Evolutionary conservation across 1,140 invertebrate species (phyloP).

Genomic region (Coelopa frigida): DNA sequence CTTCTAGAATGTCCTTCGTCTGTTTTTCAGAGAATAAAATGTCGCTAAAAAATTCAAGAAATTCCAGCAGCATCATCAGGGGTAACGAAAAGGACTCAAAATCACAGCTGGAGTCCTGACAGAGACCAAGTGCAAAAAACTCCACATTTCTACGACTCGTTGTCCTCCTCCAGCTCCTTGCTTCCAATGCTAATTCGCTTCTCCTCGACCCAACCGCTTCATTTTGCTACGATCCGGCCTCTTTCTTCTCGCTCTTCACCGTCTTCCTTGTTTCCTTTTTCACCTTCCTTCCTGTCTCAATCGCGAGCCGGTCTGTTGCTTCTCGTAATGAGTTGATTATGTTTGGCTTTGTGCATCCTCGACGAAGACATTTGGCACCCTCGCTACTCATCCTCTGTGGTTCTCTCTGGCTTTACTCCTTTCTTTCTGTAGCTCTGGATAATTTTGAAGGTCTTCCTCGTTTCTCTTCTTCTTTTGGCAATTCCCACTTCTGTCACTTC

Average conservation of each 20-base stretch:
- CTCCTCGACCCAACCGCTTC: background rate
- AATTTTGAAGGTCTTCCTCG: background rate
- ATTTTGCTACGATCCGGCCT: constrained; percentile 6
- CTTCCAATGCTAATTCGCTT: background rate
- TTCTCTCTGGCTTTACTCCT: constrained; percentile 4
- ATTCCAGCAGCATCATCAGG: constrained; percentile 7
- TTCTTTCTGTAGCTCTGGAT: constrained; percentile 4
- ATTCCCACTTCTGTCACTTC: background rate
- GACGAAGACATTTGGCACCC: background rate
- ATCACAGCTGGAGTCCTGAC: constrained; percentile 16
- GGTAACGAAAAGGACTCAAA: constrained; percentile 9
- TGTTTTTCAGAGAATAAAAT: constrained; percentile 2
- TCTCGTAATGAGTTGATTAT: constrained; percentile 19
- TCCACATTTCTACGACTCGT: background rate
- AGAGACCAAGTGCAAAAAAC: constrained; percentile 2
- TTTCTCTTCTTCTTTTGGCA: constrained; percentile 1
- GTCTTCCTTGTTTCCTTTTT: too few species aligned
- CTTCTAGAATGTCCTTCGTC: constrained; percentile 1
- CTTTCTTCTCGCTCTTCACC: constrained; percentile 19
- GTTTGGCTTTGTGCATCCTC: constrained; percentile 11
- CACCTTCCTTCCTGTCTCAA: too few species aligned
- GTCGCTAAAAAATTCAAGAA: constrained; percentile 1
- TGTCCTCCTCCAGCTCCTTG: background rate
- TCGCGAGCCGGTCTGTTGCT: too few species aligned
- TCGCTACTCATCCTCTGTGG: background rate